A percentile compares a stretch with the other conserved stretches of the same genome.
phyloP scores from a whole-genome alignment of 2,888 invertebrate species.

The Amblyjoppa fuscipennis region DNA sequence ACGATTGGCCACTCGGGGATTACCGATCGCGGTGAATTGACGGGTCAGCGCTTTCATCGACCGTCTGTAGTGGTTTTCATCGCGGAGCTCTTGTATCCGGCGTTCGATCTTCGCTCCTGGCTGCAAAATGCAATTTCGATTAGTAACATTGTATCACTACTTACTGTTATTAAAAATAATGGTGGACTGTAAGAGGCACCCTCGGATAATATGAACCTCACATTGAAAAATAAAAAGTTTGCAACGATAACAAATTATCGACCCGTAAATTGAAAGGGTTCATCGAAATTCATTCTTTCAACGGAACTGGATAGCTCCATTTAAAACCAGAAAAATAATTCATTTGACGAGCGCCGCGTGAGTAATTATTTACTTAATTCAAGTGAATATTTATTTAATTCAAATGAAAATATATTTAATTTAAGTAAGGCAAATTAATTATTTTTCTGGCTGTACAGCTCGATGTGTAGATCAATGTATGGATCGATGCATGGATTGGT shows the following conservation, averaged over 20 bases:
- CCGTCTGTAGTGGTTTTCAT: neutral
- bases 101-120: neutral
- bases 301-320: too few species aligned
- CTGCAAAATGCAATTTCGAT: too few species aligned
- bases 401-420: neutral
- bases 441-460: neutral
- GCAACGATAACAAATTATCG: too few species aligned
- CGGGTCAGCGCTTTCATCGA: constrained; percentile 28
- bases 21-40: constrained; percentile 45
- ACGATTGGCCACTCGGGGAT: constrained; percentile 58
- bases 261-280: too few species aligned
- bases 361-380: neutral
- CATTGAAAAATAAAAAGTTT: too few species aligned
- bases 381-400: neutral
- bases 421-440: neutral
- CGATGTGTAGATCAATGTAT: neutral
- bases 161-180: too few species aligned
- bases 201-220: too few species aligned
- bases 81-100: neutral
- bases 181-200: too few species aligned
- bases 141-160: too few species aligned
- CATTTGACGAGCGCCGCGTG: too few species aligned
- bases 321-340: too few species aligned
- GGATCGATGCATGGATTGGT: neutral
- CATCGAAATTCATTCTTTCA: too few species aligned